A percentile compares a stretch with the other conserved stretches of the same genome.
These are phyloP conservation scores for Gallinago media DNA, from an alignment of 2,113 vertebrate genomes.

Conservation along the genomic window DNA sequence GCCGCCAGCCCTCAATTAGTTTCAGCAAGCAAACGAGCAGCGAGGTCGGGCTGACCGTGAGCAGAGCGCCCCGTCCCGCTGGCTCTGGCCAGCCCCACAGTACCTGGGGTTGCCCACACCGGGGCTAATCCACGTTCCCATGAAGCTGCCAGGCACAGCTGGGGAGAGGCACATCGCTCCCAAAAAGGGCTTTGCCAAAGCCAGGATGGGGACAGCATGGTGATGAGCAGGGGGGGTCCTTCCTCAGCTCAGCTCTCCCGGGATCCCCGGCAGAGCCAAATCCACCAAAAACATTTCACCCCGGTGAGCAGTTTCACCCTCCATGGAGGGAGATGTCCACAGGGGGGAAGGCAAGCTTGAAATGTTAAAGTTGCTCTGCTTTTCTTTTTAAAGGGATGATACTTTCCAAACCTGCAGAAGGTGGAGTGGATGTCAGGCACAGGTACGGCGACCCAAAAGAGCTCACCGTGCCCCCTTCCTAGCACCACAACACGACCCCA, in stretches of 20 bases:
- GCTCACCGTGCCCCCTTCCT: not conserved
- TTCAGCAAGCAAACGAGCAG: not conserved
- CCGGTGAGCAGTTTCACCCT: not conserved
- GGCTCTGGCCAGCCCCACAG: accelerated
- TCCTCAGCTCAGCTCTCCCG: not conserved
- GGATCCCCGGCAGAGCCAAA: not conserved
- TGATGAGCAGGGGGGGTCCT: accelerated
- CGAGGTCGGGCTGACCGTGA: not conserved
- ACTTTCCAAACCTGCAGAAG: not conserved
- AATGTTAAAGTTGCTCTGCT: not conserved
- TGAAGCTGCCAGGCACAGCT: accelerated
- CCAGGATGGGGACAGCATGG: accelerated
- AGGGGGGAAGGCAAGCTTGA: not conserved
- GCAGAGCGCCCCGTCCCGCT: accelerated
- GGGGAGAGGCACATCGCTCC: not conserved
- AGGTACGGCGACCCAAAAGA: not conserved
- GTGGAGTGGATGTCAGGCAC: not conserved
- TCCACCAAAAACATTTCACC: not conserved
- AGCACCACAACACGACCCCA: not conserved
- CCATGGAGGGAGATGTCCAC: not conserved
- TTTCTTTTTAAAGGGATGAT: not conserved
- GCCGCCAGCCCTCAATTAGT: not conserved
- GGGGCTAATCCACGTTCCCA: accelerated
- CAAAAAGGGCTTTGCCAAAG: not conserved
- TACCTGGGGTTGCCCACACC: accelerated